These are phyloP conservation scores for Electrophaes corylata DNA, from an alignment of 2,888 invertebrate genomes.

Conservation along the genomic window DNA sequence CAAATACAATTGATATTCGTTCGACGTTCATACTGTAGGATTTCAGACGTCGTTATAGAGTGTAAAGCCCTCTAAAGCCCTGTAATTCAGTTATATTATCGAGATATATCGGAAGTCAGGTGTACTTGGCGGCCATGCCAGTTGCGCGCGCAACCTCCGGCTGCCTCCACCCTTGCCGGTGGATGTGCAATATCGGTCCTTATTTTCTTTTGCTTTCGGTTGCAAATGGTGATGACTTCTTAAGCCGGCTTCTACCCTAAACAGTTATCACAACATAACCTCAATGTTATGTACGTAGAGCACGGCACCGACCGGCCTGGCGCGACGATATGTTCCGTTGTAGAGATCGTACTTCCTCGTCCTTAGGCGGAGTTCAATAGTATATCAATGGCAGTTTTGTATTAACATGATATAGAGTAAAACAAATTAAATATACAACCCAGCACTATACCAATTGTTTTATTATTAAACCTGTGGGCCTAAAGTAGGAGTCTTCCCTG, in stretches of 20 bases:
- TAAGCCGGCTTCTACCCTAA: constrained; percentile 70
- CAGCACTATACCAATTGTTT: constrained; percentile 59
- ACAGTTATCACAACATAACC: constrained; percentile 83
- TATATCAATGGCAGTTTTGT: constrained; percentile 37
- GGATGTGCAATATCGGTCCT: constrained; percentile 67
- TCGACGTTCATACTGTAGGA: constrained; percentile 49
- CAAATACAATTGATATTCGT: constrained; percentile 50
- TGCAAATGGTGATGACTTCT: constrained; percentile 52
- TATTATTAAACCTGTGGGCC: constrained; percentile 62
- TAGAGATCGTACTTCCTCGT: constrained; percentile 45
- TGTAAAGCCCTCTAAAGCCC: constrained; percentile 58
- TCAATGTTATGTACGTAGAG: constrained; percentile 73
- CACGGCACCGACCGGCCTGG: constrained; percentile 64
- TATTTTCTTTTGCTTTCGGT: constrained; percentile 64
- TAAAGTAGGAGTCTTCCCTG: constrained; percentile 1
- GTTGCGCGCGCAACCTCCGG: constrained; percentile 79
- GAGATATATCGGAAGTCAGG: constrained; percentile 76
- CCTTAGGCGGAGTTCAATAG: constrained; percentile 50
- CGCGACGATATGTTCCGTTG: constrained; percentile 49
- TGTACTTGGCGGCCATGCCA: constrained; percentile 80
- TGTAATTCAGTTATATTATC: constrained; percentile 71
- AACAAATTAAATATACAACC: constrained; percentile 53
- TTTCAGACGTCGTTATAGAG: constrained; percentile 49
- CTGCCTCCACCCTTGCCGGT: constrained; percentile 58
- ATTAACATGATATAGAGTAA: not conserved